phyloP scores from a whole-genome alignment of 2,888 invertebrate genomes.

The Spisula solida region DNA sequence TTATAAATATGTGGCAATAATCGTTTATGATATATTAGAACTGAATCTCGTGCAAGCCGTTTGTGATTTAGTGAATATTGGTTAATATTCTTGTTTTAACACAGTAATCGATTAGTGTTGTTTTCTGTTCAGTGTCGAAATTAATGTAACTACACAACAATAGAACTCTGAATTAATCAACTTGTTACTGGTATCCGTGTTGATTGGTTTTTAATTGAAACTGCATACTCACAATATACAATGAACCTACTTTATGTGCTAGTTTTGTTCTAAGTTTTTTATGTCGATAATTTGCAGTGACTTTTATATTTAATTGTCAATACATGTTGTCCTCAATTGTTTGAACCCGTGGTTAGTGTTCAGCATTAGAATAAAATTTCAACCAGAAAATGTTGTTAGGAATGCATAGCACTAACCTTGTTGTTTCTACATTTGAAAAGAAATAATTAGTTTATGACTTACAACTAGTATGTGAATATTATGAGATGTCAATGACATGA shows the following conservation, averaged over 20 bases:
- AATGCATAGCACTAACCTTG: no score
- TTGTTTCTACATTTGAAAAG: no score
- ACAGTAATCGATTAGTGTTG: neutral
- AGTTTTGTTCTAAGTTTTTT: no score
- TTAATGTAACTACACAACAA: neutral
- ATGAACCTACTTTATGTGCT: neutral
- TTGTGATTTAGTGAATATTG: conserved; percentile 16
- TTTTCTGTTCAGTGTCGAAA: neutral
- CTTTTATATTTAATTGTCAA: no score
- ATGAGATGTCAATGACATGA: no score
- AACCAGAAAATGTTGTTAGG: no score
- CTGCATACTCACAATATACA: neutral
- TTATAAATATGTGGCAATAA: conserved; percentile 8
- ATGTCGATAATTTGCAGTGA: no score
- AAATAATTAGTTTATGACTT: no score
- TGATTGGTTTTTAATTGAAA: neutral
- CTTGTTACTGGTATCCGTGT: neutral
- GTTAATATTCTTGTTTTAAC: conserved; percentile 4
- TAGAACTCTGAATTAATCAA: neutral
- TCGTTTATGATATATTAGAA: conserved; percentile 5
- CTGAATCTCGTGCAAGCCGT: neutral
- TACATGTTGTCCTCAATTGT: no score
- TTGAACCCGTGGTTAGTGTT: no score
- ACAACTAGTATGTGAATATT: no score
- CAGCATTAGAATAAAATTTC: no score